Conservation (phyloP, 1,140 invertebrate species). For the Bombus ignitus region DNA sequence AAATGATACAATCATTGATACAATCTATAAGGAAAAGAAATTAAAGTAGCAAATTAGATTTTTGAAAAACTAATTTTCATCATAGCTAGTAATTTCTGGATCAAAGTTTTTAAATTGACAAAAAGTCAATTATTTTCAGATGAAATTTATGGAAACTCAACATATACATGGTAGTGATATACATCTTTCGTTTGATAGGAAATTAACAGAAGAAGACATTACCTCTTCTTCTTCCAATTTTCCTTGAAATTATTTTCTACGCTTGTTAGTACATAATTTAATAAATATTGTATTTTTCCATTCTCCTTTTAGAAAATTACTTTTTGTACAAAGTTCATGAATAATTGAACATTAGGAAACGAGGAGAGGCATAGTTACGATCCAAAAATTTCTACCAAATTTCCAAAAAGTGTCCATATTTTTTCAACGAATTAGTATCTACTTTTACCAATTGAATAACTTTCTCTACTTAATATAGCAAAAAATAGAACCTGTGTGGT, state of each 20-base stretch:
- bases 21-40: background rate
- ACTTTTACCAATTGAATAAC: too few species aligned
- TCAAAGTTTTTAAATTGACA: background rate
- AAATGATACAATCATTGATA: background rate
- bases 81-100: background rate
- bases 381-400: too few species aligned
- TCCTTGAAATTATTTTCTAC: background rate
- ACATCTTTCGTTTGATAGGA: background rate
- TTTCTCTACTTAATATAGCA: background rate
- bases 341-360: background rate
- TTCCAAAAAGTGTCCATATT: too few species aligned
- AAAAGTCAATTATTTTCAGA: background rate
- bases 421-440: too few species aligned
- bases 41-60: too few species aligned
- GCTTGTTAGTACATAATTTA: background rate
- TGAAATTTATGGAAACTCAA: background rate
- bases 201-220: background rate
- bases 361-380: too few species aligned
- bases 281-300: background rate
- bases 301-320: background rate
- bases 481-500: constrained; percentile 9
- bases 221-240: background rate
- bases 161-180: too few species aligned
- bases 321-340: background rate
- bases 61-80: background rate